Percentiles rank a stretch among this genome's conserved stretches.
These are phyloP conservation scores for Chaenogobius annularis DNA, from an alignment of 2,113 vertebrate species.

Conservation along the genomic window DNA sequence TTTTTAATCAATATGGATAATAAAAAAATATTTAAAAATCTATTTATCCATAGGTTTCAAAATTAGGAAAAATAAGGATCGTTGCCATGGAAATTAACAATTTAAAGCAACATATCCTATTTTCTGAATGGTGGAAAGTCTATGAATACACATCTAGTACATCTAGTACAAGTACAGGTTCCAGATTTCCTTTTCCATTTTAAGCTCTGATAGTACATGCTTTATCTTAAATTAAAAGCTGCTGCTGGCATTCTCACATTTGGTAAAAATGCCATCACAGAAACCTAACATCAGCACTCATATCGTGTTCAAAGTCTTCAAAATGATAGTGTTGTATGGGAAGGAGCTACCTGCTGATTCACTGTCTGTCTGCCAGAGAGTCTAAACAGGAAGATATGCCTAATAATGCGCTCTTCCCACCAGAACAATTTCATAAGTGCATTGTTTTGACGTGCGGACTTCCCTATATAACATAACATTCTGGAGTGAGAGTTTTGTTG, in stretches of 20 bases:
- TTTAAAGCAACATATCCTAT: too few relatives aligned
- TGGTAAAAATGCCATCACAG: conserved; percentile 25
- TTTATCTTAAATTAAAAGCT: neutral
- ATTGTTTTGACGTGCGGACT: conserved; percentile 25
- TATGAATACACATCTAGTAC: too few relatives aligned
- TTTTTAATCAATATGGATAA: too few relatives aligned
- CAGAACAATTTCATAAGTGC: conserved; percentile 24
- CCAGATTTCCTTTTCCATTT: too few relatives aligned
- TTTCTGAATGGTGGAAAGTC: too few relatives aligned
- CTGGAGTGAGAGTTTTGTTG: conserved; percentile 63
- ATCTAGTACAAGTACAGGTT: too few relatives aligned
- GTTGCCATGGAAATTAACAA: too few relatives aligned
- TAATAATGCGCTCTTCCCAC: conserved; percentile 35
- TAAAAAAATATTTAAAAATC: too few relatives aligned
- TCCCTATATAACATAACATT: conserved; percentile 44
- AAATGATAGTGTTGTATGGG: conserved; percentile 54
- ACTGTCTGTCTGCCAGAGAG: conserved; percentile 56
- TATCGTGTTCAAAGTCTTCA: conserved; percentile 51
- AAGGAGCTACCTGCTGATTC: conserved; percentile 54
- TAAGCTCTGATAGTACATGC: too few relatives aligned
- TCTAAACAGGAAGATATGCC: conserved; percentile 44
- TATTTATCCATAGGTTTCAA: too few relatives aligned
- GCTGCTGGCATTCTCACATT: conserved; percentile 1
- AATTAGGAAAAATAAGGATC: too few relatives aligned
- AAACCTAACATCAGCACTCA: conserved; percentile 40